These are phyloP conservation scores for Lepidurus packardi DNA, from an alignment of 1,140 invertebrate species.

Conservation along the genomic window DNA sequence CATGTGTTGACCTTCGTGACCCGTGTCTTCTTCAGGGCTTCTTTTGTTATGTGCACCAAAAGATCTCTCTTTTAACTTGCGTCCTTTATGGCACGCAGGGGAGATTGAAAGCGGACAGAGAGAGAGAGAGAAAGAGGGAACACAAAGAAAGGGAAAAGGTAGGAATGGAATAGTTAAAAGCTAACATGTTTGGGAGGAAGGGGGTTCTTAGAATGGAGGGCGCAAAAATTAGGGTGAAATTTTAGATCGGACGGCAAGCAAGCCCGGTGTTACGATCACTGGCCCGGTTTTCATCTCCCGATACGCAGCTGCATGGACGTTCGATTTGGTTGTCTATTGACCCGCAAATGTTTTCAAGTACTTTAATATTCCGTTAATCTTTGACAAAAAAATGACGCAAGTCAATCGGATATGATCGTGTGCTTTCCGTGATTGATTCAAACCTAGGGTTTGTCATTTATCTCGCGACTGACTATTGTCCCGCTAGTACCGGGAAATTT, in stretches of 20 bases:
- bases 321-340: background rate
- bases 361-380: too few species aligned
- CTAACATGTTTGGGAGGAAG: background rate
- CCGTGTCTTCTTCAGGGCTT: constrained; percentile 7
- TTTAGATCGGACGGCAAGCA: constrained; percentile 8
- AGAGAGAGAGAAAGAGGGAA: background rate
- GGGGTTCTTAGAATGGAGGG: background rate
- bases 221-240: constrained; percentile 19
- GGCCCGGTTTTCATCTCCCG: background rate
- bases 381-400: too few species aligned
- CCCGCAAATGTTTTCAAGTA: background rate
- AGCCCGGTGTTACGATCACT: constrained; percentile 12
- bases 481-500: background rate
- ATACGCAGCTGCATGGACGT: constrained; percentile 4
- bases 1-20: constrained; percentile 21
- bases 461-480: background rate
- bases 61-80: constrained; percentile 16
- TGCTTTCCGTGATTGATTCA: too few species aligned
- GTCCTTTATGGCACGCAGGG: constrained; percentile 11
- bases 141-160: background rate
- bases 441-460: background rate
- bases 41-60: constrained; percentile 15
- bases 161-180: constrained; percentile 20
- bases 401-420: too few species aligned
- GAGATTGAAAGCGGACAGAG: background rate